Evolutionary conservation across 2,797 vertebrate genomes (phyloP), one percentile per base, ranked within the genome.

Genomic region (Gymnothorax javanicus): DNA sequence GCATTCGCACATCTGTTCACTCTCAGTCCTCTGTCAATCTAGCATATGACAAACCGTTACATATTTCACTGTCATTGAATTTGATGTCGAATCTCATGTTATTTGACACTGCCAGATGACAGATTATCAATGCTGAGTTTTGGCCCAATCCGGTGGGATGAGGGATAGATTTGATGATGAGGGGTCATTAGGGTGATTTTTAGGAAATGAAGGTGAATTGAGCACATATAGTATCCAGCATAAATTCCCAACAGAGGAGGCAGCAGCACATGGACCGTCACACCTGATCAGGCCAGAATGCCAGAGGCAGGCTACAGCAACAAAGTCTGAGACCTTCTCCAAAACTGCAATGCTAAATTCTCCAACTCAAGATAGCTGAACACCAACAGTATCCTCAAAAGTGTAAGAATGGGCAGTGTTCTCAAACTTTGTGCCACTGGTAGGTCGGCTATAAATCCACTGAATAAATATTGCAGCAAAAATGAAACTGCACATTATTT

Each of bases 1-100:
- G 52, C 67, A 77, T 60, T 71, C 27, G 62, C n/a, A 57, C 43
- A 69, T 64, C 69, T 62, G 82, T 60, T 62, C n/a, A 25, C 82
- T 17, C 83, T 77, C n/a, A 60, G 67, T 54, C 86, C 52, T 60
- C 82, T 84, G 86, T 82, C 86, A 84, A 23, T 62, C 67, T 50
- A 57, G 64, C 86, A 62, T 27, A 84, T 84, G 82, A 82, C 86
- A 52, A 12, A 75, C 27, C 7, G 9, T 71, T 27, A 60, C 33
- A 59, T 20, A 56, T 84, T 59, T 57, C 57, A 54, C 67, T 23
- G 13, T 83, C 25, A 59, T 83, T 58, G 13, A 59, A 60, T 83
- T 60, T 27, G 82, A 57, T 77, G 73, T 20, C 73, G 52, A 43
- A 43, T 52, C 43, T 15, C 25, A 52, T 50, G 73, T 77, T 52